Evolutionary conservation across 2,888 invertebrate species (phyloP).

Genomic region (Cosmia pyralina): DNA sequence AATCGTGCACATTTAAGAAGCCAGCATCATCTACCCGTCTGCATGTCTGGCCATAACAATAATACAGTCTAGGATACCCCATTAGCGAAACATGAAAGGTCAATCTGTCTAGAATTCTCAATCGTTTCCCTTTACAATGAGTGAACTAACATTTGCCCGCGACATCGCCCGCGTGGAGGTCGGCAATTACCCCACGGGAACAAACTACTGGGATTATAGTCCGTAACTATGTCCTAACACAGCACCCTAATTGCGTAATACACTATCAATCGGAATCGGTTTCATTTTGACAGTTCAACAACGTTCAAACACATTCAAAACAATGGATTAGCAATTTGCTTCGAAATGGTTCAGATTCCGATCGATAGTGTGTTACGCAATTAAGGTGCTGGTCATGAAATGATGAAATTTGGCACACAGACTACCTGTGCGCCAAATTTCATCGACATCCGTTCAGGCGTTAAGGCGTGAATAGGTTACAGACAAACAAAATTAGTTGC

Average conservation of each 20-base stretch:
- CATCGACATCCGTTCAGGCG: not conserved
- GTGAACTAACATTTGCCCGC: not conserved
- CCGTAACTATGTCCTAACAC: not conserved
- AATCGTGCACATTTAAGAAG: constrained; percentile 52
- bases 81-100: constrained; percentile 68
- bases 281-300: too few relatives aligned
- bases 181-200: not conserved
- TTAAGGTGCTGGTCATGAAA: too few relatives aligned
- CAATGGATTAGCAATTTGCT: too few relatives aligned
- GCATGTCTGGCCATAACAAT: constrained; percentile 59
- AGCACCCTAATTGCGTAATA: too few relatives aligned
- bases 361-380: too few relatives aligned
- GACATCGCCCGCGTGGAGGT: not conserved
- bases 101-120: constrained; percentile 57
- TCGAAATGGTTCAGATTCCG: too few relatives aligned
- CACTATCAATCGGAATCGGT: too few relatives aligned
- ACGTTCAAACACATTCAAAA: too few relatives aligned
- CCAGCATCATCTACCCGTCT: constrained; percentile 42
- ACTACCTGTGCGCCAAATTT: too few relatives aligned
- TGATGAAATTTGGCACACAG: too few relatives aligned
- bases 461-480: not conserved
- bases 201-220: too few relatives aligned
- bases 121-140: constrained; percentile 3
- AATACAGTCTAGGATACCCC: constrained; percentile 54
- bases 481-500: not conserved